Evolutionary conservation across 2,888 invertebrate species (phyloP).

Genomic region (Dioctria linearis): DNA sequence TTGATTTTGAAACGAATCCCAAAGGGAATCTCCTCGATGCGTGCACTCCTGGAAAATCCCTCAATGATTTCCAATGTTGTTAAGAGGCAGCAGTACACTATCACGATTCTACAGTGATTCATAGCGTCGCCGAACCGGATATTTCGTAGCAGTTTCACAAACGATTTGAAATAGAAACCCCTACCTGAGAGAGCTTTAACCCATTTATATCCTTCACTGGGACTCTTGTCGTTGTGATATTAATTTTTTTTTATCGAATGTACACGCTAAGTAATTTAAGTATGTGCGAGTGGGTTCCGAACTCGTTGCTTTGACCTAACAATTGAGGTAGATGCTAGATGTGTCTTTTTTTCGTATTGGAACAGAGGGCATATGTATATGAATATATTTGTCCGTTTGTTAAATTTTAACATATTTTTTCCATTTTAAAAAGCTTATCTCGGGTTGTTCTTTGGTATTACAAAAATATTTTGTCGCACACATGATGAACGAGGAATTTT

Average conservation of each 20-base stretch:
- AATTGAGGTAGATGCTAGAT: no score
- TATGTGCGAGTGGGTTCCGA: no score
- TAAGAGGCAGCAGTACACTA: slow-evolving; percentile 22
- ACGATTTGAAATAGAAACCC: slow-evolving; percentile 9
- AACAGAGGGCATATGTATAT: no score
- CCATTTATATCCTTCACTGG: slow-evolving; percentile 22
- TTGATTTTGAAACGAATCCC: slow-evolving; percentile 53
- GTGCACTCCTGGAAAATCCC: slow-evolving; percentile 61
- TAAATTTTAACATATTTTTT: no score
- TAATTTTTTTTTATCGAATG: not conserved
- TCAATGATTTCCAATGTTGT: not conserved
- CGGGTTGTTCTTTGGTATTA: no score
- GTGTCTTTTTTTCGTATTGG: no score
- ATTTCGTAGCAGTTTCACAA: slow-evolving; percentile 6
- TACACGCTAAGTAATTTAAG: slow-evolving; percentile 7
- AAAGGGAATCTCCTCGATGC: slow-evolving; percentile 65
- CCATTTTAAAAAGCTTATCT: no score
- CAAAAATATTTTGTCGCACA: no score
- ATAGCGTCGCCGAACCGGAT: slow-evolving; percentile 10
- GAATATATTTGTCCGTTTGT: no score
- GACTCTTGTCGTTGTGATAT: not conserved
- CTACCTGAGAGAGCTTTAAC: not conserved
- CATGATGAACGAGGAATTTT: no score
- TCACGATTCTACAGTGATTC: slow-evolving; percentile 12
- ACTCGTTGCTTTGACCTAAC: no score